Conservation (phyloP, 2,113 vertebrate species). For the Dendrocopos noguchii region DNA sequence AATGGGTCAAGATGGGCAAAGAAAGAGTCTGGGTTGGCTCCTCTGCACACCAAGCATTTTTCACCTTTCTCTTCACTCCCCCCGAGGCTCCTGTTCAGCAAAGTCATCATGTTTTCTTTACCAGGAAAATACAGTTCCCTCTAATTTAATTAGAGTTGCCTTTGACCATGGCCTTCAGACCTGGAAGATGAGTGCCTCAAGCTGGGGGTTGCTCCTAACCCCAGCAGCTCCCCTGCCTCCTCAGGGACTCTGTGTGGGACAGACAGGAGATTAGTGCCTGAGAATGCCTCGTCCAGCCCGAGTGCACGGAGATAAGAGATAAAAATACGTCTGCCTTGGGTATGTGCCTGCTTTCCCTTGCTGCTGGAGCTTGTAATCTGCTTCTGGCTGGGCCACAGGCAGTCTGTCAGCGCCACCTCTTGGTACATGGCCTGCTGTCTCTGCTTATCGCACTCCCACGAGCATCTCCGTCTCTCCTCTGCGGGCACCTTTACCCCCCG, state of each 20-base stretch:
- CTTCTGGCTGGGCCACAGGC: neutral
- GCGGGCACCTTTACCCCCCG: accelerated
- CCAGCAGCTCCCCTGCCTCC: constrained; percentile 38
- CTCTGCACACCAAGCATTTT: neutral
- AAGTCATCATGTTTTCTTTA: neutral
- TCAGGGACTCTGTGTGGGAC: constrained; percentile 2
- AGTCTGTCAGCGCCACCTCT: constrained; percentile 69
- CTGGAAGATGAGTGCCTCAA: neutral
- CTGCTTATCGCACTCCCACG: accelerated
- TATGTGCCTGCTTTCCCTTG: neutral
- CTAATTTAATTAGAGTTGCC: neutral
- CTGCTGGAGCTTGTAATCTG: neutral
- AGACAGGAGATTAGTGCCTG: constrained; percentile 42
- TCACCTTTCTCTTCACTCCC: neutral
- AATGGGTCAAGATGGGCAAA: neutral
- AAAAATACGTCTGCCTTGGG: neutral
- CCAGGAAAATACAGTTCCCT: neutral
- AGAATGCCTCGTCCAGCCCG: constrained; percentile 28
- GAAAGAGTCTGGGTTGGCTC: neutral
- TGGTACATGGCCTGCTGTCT: neutral
- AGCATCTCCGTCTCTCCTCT: neutral
- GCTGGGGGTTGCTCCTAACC: neutral
- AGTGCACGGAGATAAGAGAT: constrained; percentile 58
- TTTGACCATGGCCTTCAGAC: constrained; percentile 23
- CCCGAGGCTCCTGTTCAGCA: accelerated